Conservation (phyloP, 2,797 vertebrate genomes). For the Cephalopachus bancanus region DNA sequence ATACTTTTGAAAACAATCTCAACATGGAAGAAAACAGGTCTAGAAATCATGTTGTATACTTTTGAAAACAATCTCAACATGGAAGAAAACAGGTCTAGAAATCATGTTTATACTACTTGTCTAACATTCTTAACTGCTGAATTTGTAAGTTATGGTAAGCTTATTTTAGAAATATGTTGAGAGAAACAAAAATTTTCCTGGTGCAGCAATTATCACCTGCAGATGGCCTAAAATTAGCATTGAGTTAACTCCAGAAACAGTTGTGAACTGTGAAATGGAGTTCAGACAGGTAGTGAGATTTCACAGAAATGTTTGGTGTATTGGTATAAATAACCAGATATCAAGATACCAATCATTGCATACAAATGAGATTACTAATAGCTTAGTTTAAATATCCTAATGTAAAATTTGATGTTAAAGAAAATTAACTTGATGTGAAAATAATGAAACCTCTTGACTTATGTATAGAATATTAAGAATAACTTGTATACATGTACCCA, state of each 20-base stretch:
- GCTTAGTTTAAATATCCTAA: conserved; percentile 48
- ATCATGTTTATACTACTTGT: neutral
- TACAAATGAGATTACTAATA: conserved; percentile 49
- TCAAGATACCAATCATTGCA: neutral
- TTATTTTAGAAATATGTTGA: conserved; percentile 66
- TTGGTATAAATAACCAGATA: conserved; percentile 61
- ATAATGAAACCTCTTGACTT: conserved; percentile 27
- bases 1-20: conserved; percentile 32
- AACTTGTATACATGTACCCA: neutral
- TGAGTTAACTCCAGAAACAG: conserved; percentile 73
- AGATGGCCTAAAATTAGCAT: conserved; percentile 67
- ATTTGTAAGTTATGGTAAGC: conserved; percentile 40
- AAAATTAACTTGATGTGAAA: conserved; percentile 49
- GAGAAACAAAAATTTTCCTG: conserved; percentile 44
- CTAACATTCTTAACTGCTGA: conserved; percentile 42
- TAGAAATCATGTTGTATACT: conserved; percentile 18
- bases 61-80: conserved; percentile 5
- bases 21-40: neutral
- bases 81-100: neutral
- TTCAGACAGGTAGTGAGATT: conserved; percentile 59
- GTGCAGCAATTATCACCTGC: conserved; percentile 74
- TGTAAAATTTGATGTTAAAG: conserved; percentile 39
- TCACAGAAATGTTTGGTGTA: conserved; percentile 1
- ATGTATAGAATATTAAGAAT: conserved; percentile 46
- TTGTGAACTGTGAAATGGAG: conserved; percentile 61